Base-by-base conservation (phyloP, 2,113 vertebrate species). In the Onychorhynchus coronatus region DNA sequence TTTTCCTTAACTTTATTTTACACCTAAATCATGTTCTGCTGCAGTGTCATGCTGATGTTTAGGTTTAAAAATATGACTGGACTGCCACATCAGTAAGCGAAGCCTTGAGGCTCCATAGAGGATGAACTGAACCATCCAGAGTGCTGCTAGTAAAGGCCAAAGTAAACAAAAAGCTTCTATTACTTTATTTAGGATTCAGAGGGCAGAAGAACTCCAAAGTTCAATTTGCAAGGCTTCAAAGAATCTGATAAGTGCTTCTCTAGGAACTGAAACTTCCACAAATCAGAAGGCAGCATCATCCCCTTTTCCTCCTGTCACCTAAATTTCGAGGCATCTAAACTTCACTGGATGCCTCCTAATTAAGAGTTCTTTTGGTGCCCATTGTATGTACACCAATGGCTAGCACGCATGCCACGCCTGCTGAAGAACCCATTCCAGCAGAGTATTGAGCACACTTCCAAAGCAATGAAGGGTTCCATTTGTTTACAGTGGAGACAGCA, bases 361-460 rank as follows among this genome's bases (percentile, higher is more conserved):
- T 33, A 71, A 70, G 37, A 44, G 8, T 17, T 47, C 4, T 41
- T 85, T 74, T 41, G 53, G 4, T 35, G 37, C 5, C 30, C 21
- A 3, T 17, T 11, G 5, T 33, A 21, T 47, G 13, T 7, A 46
- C 0, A 1, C 2, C 11, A 4, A 9, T 37, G 28, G 22, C 42
- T 65, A 58, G 11, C 20, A 42, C 3, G 39, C 20, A 27, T 5
- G 10, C 16, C 24, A 72, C 21, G 56, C 1, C 24, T 65, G 24
- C 25, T 42, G 20, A 77, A 87, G 39, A 88, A 10, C 28, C 8
- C 9, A 18, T 6, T n/a, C 24, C 14, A 53, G 12, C 28, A 78
- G n/a, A 50, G 2, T 58, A 31, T 39, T 78, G 70, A 23, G 6
- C 5, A 31, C 11, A 12, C 5, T 63, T 77, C 12, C n/a, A 63